These are phyloP conservation scores for Heterocephalus glaber DNA, from an alignment of 2,113 vertebrate genomes.

Conservation along the genomic window DNA sequence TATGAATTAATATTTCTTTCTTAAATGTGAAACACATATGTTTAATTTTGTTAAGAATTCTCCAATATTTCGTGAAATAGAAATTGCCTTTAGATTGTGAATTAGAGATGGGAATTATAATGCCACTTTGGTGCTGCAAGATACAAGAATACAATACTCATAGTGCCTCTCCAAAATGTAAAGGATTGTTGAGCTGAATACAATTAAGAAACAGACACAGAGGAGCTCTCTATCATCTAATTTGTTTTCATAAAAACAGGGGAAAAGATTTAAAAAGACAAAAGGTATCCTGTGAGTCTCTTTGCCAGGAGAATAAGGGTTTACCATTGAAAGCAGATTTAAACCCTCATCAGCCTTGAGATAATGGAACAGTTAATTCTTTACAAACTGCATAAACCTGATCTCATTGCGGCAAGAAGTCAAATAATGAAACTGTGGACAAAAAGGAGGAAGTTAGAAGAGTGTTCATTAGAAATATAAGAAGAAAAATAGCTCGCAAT, in stretches of 20 bases:
- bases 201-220: background rate
- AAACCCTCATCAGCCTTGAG: background rate
- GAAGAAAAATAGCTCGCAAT: too few species aligned
- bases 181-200: background rate
- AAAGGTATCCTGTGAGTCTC: background rate
- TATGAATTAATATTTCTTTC: conserved; percentile 30
- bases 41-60: conserved; percentile 33
- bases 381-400: too few species aligned
- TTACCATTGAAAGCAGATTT: background rate
- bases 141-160: background rate
- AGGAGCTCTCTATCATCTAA: background rate
- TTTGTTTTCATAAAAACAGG: background rate
- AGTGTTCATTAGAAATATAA: too few species aligned
- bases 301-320: background rate
- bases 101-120: background rate
- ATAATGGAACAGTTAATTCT: too few species aligned
- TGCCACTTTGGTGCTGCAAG: background rate
- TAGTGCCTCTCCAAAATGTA: background rate
- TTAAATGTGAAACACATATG: conserved; percentile 44
- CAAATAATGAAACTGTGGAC: too few species aligned
- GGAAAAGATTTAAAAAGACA: background rate
- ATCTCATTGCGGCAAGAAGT: too few species aligned
- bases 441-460: too few species aligned
- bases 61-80: conserved; percentile 21
- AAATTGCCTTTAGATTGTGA: background rate